phyloP scores from a whole-genome alignment of 2,797 vertebrate genomes.

The Pangasius krempfi region DNA sequence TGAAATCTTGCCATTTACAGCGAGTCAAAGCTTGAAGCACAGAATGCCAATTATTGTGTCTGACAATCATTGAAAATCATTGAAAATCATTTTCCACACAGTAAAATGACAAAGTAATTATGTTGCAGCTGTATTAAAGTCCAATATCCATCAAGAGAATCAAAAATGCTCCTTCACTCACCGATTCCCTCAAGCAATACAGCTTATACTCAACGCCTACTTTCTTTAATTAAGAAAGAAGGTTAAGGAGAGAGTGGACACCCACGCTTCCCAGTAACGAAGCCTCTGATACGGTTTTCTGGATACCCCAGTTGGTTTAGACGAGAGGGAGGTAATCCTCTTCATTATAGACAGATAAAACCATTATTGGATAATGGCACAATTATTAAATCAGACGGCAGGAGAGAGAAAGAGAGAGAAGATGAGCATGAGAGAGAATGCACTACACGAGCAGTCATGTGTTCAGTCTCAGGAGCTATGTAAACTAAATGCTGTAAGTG shows the following conservation, averaged over 20 bases:
- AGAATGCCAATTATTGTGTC: background rate
- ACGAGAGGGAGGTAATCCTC: background rate
- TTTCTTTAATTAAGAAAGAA: constrained; percentile 13
- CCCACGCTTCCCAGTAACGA: background rate
- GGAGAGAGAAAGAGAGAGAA: background rate
- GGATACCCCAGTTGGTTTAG: constrained; percentile 4
- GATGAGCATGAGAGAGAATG: background rate
- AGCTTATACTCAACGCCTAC: background rate
- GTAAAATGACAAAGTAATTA: background rate
- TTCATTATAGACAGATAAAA: constrained; percentile 24
- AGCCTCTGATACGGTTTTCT: background rate
- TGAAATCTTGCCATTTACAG: background rate
- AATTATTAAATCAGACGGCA: constrained; percentile 29
- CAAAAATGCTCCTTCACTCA: background rate
- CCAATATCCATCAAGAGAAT: background rate
- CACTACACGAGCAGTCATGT: background rate
- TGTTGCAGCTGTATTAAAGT: background rate
- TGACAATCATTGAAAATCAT: background rate
- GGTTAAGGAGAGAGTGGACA: background rate
- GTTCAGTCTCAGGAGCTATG: background rate
- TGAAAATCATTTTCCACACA: background rate
- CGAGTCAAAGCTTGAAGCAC: background rate
- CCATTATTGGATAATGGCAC: constrained; percentile 29
- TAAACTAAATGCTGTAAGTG: background rate
- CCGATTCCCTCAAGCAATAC: background rate